Conservation (phyloP, 2,113 vertebrate genomes). For the Machaerirhynchus nigripectus region DNA sequence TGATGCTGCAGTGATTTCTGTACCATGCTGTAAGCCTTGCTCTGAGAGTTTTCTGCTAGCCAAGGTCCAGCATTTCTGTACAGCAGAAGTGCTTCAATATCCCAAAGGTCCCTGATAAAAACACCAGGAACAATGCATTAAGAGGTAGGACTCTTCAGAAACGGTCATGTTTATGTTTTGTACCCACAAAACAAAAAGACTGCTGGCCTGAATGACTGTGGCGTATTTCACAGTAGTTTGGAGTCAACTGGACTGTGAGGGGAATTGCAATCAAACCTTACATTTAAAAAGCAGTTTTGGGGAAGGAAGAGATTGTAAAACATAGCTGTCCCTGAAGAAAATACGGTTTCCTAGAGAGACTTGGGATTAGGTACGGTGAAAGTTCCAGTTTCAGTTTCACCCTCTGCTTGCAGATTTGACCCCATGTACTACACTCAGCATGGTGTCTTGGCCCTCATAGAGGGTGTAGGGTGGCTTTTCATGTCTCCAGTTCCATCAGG, state of each 20-base stretch:
- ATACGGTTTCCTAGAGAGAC: background rate
- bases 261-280: background rate
- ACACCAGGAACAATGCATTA: background rate
- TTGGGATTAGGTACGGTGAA: background rate
- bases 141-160: background rate
- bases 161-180: background rate
- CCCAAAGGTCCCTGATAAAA: background rate
- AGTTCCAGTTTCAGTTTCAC: background rate
- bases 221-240: background rate
- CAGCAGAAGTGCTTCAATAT: background rate
- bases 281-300: background rate
- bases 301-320: background rate
- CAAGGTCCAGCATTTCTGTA: background rate
- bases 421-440: background rate
- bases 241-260: background rate
- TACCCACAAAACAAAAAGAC: background rate
- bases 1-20: background rate
- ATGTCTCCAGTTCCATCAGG: background rate
- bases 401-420: background rate
- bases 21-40: background rate
- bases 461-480: background rate
- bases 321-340: background rate
- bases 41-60: background rate
- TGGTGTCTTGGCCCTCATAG: background rate
- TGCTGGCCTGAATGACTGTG: background rate